These are phyloP conservation scores for Brachyalestes nurse DNA, from an alignment of 2,797 vertebrate genomes.

Conservation along the genomic window DNA sequence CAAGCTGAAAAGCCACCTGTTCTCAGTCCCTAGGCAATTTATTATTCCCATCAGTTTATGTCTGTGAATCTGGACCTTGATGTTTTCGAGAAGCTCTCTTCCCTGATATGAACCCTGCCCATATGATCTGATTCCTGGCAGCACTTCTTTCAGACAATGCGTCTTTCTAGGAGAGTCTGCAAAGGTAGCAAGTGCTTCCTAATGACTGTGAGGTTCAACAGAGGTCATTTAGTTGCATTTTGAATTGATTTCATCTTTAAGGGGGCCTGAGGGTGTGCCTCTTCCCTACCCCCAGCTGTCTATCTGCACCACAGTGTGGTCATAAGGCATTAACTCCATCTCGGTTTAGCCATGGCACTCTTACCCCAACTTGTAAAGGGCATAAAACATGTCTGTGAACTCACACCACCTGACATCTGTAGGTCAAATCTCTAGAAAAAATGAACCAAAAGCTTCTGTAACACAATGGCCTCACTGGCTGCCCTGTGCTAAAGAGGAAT, in stretches of 20 bases:
- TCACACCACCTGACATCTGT: neutral
- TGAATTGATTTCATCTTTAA: constrained; percentile 4
- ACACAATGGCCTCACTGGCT: neutral
- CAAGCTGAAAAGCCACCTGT: constrained; percentile 78
- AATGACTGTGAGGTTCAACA: constrained; percentile 6
- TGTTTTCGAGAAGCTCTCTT: constrained; percentile 60
- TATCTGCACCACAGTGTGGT: neutral
- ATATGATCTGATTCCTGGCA: constrained; percentile 39
- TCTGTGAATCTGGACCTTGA: constrained; percentile 58
- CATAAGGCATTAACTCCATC: neutral
- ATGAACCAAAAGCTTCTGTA: neutral
- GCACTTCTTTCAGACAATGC: neutral
- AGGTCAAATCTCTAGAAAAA: neutral
- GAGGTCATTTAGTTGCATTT: constrained; percentile 30
- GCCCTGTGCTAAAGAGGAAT: neutral
- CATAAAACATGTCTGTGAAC: neutral
- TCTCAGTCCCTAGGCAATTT: constrained; percentile 69
- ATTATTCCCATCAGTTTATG: constrained; percentile 71
- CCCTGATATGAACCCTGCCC: constrained; percentile 52
- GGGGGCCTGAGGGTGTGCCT: neutral
- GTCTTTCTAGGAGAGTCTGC: constrained; percentile 30
- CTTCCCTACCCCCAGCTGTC: neutral
- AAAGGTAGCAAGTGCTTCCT: constrained; percentile 8
- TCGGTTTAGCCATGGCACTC: neutral
- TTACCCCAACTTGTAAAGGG: neutral